These are phyloP conservation scores for Coremacera marginata DNA, from an alignment of 2,888 invertebrate genomes.

Conservation along the genomic window DNA sequence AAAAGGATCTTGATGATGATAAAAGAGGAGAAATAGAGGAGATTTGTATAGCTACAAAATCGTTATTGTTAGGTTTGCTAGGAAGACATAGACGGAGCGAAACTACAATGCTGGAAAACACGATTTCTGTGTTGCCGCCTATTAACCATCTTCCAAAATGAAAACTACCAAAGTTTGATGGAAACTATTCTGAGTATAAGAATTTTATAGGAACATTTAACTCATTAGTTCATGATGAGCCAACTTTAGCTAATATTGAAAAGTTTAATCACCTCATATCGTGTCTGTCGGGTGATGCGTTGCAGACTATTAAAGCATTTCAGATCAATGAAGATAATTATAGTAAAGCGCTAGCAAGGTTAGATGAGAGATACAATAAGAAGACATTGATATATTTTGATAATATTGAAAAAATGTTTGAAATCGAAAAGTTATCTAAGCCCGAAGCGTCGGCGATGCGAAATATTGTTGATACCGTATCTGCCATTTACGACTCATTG, in stretches of 20 bases:
- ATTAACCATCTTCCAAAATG: too few relatives aligned
- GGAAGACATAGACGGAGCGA: background rate
- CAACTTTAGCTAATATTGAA: conserved; percentile 4
- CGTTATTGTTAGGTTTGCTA: background rate
- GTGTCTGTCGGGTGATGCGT: conserved; percentile 14
- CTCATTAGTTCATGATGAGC: background rate
- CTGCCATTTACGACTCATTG: too few relatives aligned
- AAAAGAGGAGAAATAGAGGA: conserved; percentile 35
- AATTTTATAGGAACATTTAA: conserved; percentile 34
- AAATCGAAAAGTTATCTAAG: too few relatives aligned
- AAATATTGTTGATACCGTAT: too few relatives aligned
- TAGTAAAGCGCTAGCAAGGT: background rate
- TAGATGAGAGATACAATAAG: conserved; percentile 15
- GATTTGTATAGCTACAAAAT: conserved; percentile 28
- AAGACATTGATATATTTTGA: conserved; percentile 7
- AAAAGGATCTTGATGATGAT: conserved; percentile 10
- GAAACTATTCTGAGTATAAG: conserved; percentile 36
- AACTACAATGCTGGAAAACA: background rate
- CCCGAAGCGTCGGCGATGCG: too few relatives aligned
- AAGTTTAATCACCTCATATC: too few relatives aligned
- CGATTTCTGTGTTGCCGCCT: background rate
- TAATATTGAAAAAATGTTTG: background rate
- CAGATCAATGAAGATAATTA: conserved; percentile 13
- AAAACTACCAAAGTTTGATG: too few relatives aligned
- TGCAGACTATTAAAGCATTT: conserved; percentile 4